Base-by-base conservation (phyloP, 2,113 vertebrate genomes). In the Meleagris gallopavo region DNA sequence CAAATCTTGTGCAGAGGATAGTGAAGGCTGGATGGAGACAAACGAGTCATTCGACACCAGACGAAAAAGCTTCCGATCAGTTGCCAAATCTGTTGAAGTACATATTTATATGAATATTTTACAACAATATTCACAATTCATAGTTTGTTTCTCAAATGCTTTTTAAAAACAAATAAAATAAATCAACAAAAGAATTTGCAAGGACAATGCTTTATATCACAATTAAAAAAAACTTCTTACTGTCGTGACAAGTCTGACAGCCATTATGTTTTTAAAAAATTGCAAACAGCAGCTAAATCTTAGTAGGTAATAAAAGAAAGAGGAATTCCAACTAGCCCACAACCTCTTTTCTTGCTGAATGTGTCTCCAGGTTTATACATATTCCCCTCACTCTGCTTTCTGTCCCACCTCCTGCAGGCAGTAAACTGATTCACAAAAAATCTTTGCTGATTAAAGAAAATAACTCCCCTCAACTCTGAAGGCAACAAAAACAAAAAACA, bases 1-100 rank as follows among this genome's bases (percentile, higher is more conserved):
- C 84, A 99, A 97, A 96, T 99, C 99, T 46, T 98, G 98, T 90
- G 99, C 98, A 94, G 99, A 97, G 70, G 99, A 99, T 84, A 99
- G 98, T 2, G 99, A 99, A 24, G 99, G 99, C 97, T 99, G 99
- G 97, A 99, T 97, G 95, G 99, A 99, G 91, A 99, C 98, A 97
- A 99, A 99, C 32, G 99, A 99, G 97, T 99, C 99, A 46, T 99
- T 99, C 97, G 99, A 98, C 94, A 99, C 98, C 79, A 99, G 98
- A 97, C 98, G 99, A 97, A 99, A 99, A 97, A 99, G 99, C 98
- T 99, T 99, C 93, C 98, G 97, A 94, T 99, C 99, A 25, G 98
- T 97, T 86, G 98, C 98, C 97, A 99, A 96, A 98, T 99, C 99
- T 99, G 95, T 95, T 94, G 34, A 96, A 67, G 92, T 21, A 97